Evolutionary conservation across 2,113 vertebrate species (phyloP).

Genomic region (Tragulus kanchil): DNA sequence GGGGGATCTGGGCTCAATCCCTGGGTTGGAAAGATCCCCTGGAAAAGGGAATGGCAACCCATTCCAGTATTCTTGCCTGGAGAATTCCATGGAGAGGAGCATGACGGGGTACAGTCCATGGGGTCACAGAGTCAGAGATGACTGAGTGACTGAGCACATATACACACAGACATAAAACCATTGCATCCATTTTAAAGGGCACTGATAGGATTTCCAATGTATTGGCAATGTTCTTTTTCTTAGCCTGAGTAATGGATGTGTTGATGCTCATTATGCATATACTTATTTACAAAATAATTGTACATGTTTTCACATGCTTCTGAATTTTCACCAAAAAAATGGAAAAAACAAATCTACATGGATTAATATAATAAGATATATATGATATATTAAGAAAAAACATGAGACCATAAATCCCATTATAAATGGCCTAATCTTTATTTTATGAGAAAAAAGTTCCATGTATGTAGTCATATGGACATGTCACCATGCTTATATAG

Average conservation of each 20-base stretch:
- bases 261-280: neutral
- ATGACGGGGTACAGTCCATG: neutral
- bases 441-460: neutral
- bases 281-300: neutral
- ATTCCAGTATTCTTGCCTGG: neutral
- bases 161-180: neutral
- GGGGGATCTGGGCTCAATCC: neutral
- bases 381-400: neutral
- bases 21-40: neutral
- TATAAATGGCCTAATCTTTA: neutral
- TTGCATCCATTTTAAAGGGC: neutral
- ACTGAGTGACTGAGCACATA: neutral
- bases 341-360: neutral
- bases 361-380: neutral
- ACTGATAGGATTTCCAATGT: neutral
- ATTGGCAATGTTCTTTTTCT: neutral
- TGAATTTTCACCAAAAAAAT: conserved; percentile 42
- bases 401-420: neutral
- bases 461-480: neutral
- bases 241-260: neutral
- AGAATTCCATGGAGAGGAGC: neutral
- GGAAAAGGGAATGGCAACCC: neutral
- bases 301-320: neutral
- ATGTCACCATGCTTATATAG: neutral
- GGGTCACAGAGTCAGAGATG: neutral